Percentiles rank a stretch among this genome's conserved stretches.
Evolutionary conservation across 2,888 invertebrate species (phyloP).

Genomic region (Apantesis nais): DNA sequence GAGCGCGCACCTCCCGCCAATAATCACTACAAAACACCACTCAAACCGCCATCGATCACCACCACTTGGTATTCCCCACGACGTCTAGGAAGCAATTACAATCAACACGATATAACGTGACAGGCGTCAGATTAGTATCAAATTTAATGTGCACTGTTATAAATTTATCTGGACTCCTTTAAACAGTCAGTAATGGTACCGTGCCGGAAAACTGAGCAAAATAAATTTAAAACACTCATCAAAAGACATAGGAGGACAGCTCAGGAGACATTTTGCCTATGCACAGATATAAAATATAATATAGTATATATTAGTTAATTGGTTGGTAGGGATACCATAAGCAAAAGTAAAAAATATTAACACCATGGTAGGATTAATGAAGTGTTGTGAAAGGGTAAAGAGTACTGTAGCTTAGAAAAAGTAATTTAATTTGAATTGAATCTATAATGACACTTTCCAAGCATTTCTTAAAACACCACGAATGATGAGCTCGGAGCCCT

Average conservation of each 20-base stretch:
- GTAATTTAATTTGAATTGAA: neutral
- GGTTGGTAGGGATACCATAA: conserved; percentile 14
- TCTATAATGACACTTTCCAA: too few species aligned
- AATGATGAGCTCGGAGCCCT: too few species aligned
- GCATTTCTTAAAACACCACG: too few species aligned
- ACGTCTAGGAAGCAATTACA: conserved; percentile 69
- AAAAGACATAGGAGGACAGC: conserved; percentile 50
- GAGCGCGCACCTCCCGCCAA: conserved; percentile 58
- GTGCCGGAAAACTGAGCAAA: conserved; percentile 48
- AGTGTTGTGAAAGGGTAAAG: neutral
- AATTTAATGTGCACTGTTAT: conserved; percentile 47
- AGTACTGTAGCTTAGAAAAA: neutral
- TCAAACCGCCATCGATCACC: conserved; percentile 76
- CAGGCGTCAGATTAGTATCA: conserved; percentile 65
- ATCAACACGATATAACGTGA: conserved; percentile 71
- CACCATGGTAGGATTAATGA: neutral
- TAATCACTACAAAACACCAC: conserved; percentile 59
- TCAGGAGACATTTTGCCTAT: conserved; percentile 50
- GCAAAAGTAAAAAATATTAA: neutral
- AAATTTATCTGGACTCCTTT: conserved; percentile 30
- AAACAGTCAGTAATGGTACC: conserved; percentile 22
- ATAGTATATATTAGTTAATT: neutral
- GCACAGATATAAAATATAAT: conserved; percentile 40
- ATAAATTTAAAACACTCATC: conserved; percentile 64
- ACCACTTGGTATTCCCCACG: conserved; percentile 81